phyloP scores from a whole-genome alignment of 2,797 vertebrate species.

The Chloroceryle amazona region DNA sequence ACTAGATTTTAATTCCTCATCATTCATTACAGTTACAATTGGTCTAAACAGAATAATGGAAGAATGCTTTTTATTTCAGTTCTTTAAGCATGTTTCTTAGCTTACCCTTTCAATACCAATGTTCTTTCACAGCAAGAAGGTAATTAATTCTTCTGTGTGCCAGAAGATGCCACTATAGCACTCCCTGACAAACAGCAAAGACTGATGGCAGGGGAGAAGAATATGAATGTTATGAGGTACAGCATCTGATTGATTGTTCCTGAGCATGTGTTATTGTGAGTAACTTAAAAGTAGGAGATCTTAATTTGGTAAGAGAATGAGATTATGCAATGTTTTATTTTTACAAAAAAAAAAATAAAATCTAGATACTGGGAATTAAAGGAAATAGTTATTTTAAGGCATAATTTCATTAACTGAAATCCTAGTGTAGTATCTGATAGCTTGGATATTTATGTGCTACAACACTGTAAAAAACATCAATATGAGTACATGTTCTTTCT shows the following conservation, averaged over 20 bases:
- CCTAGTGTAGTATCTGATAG: constrained; percentile 10
- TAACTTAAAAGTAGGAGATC: neutral
- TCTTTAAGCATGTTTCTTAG: neutral
- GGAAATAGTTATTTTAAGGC: constrained; percentile 52
- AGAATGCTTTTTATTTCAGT: constrained; percentile 7
- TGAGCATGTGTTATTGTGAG: neutral
- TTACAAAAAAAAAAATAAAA: neutral
- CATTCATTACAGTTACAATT: neutral
- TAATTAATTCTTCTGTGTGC: constrained; percentile 42
- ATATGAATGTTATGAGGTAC: neutral
- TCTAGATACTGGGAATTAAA: constrained; percentile 35
- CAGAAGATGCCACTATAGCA: constrained; percentile 80
- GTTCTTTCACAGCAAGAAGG: neutral
- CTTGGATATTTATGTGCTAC: constrained; percentile 56
- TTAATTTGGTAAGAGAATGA: constrained; percentile 32
- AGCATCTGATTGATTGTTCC: neutral
- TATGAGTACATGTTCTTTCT: neutral
- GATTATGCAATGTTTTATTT: constrained; percentile 18
- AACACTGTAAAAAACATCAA: neutral
- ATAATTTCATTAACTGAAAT: constrained; percentile 47
- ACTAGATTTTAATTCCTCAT: constrained; percentile 30
- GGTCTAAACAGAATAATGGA: neutral
- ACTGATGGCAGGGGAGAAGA: neutral
- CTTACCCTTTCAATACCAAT: neutral
- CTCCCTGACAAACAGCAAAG: constrained; percentile 35